phyloP scores from a whole-genome alignment of 2,113 vertebrate genomes.

The Ochotona princeps region DNA sequence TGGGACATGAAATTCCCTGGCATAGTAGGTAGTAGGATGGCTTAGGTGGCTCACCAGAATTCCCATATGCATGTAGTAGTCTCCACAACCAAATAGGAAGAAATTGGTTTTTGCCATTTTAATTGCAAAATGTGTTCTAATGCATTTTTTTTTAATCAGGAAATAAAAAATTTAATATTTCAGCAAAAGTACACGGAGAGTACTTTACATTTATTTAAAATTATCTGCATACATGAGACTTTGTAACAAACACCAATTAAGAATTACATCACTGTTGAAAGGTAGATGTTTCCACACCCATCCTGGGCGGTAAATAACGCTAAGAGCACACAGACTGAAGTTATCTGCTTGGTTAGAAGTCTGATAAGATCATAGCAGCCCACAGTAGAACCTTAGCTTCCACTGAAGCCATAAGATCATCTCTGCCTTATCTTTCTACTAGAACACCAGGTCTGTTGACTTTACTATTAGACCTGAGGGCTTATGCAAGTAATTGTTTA shows the following conservation, averaged over 20 bases:
- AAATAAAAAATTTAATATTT: conserved; percentile 44
- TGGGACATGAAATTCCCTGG: background rate
- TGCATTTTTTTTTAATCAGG: background rate
- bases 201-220: conserved; percentile 57
- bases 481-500: conserved; percentile 11
- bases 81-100: conserved; percentile 20
- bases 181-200: conserved; percentile 7
- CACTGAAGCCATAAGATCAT: background rate
- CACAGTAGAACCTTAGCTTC: conserved; percentile 23
- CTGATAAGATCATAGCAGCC: background rate
- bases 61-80: background rate
- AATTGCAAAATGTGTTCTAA: conserved; percentile 5
- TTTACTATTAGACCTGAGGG: conserved; percentile 9
- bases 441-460: background rate
- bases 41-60: background rate
- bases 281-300: background rate
- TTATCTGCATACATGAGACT: background rate
- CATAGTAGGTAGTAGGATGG: background rate
- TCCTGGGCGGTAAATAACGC: conserved; percentile 56
- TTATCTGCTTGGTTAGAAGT: background rate
- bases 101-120: conserved; percentile 44
- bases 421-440: background rate
- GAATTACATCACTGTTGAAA: conserved; percentile 43
- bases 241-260: conserved; percentile 45
- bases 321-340: background rate